These are phyloP conservation scores for Drosophila mimetica DNA, from an alignment of 2,888 invertebrate genomes.

Conservation along the genomic window DNA sequence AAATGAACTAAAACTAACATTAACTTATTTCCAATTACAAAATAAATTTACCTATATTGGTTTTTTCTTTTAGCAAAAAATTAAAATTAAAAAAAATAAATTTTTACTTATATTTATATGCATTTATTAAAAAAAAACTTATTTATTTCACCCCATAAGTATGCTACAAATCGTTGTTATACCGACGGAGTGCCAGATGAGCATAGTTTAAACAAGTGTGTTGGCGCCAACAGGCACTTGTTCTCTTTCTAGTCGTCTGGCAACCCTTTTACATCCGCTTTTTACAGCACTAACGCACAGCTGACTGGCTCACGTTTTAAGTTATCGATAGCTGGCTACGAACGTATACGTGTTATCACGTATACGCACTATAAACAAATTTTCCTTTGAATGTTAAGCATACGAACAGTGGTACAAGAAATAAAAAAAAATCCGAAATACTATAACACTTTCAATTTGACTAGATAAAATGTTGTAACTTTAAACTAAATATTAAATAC, in stretches of 20 bases:
- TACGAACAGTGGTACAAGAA: conserved; percentile 9
- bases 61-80: too few species aligned
- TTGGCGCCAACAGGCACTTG: background rate
- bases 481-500: too few species aligned
- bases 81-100: too few species aligned
- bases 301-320: background rate
- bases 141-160: background rate
- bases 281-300: background rate
- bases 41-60: too few species aligned
- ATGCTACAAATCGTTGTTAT: background rate
- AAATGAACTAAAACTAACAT: too few species aligned
- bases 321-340: background rate
- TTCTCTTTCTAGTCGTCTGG: background rate
- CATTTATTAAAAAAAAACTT: background rate
- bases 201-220: background rate
- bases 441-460: too few species aligned
- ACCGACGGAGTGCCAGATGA: background rate
- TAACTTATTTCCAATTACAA: too few species aligned
- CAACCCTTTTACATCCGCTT: background rate
- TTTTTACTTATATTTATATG: too few species aligned
- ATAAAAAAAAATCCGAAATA: too few species aligned
- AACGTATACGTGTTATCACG: conserved; percentile 5
- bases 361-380: conserved; percentile 15
- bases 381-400: background rate
- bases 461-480: too few species aligned